Percentiles rank a stretch among this genome's conserved stretches.
Evolutionary conservation across 2,888 invertebrate genomes (phyloP).

Genomic region (Baccha elongata): DNA sequence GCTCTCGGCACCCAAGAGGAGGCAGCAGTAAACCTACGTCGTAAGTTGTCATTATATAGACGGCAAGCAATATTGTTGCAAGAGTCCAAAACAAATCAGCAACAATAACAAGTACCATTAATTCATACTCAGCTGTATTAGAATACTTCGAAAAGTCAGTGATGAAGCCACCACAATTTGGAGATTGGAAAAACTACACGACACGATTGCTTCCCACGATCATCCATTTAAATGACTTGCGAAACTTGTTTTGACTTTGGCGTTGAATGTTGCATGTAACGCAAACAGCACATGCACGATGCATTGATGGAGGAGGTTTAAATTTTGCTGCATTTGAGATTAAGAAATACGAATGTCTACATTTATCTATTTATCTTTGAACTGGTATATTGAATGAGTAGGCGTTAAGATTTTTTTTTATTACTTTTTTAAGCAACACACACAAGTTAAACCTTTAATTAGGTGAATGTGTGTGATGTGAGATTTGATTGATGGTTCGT

Average conservation of each 20-base stretch:
- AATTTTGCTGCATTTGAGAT: conserved; percentile 1
- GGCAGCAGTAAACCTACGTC: conserved; percentile 14
- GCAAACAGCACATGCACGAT: not conserved
- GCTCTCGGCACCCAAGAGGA: conserved; percentile 4
- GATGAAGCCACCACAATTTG: conserved; percentile 23
- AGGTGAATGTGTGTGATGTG: conserved; percentile 39
- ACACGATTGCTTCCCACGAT: conserved; percentile 60
- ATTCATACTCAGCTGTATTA: conserved; percentile 27
- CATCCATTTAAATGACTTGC: conserved; percentile 47
- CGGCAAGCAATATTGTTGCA: conserved; percentile 3
- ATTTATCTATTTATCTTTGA: conserved; percentile 25
- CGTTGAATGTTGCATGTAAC: conserved; percentile 61
- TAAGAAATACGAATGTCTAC: conserved; percentile 21
- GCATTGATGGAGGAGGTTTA: no score
- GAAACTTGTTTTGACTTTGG: conserved; percentile 53
- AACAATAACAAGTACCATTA: conserved; percentile 16
- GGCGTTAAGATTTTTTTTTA: conserved; percentile 20
- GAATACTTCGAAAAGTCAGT: conserved; percentile 8
- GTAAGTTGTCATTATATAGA: conserved; percentile 7
- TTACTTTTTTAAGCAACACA: not conserved
- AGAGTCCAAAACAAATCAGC: conserved; percentile 14
- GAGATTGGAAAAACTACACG: conserved; percentile 54
- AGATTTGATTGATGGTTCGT: conserved; percentile 50
- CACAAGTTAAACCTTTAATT: conserved; percentile 34
- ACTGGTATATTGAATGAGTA: not conserved